A percentile compares a stretch with the other conserved stretches of the same genome.
phyloP scores from a whole-genome alignment of 2,888 invertebrate genomes.

The Drosophila acutilabella region DNA sequence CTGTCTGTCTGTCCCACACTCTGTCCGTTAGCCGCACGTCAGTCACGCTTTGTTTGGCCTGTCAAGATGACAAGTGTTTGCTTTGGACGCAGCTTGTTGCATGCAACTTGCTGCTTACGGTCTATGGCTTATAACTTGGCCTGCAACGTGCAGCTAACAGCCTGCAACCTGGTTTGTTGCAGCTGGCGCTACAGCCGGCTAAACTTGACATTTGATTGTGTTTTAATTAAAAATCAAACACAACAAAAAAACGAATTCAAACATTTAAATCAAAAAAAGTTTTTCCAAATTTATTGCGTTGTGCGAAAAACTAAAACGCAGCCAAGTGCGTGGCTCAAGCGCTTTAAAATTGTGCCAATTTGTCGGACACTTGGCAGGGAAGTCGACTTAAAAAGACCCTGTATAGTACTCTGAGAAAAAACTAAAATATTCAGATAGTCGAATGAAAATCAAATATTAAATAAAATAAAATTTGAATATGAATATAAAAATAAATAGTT shows the following conservation, averaged over 20 bases:
- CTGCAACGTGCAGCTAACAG: background rate
- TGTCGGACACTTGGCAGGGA: conserved; percentile 54
- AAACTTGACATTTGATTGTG: conserved; percentile 82
- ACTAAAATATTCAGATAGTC: too few relatives aligned
- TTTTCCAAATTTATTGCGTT: conserved; percentile 66
- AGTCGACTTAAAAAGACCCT: background rate
- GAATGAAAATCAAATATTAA: too few relatives aligned
- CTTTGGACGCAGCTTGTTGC: conserved; percentile 50
- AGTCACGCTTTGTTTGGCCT: conserved; percentile 81
- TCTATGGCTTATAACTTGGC: conserved; percentile 8
- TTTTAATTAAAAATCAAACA: conserved; percentile 77
- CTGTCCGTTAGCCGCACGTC: conserved; percentile 44
- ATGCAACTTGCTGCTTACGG: conserved; percentile 36
- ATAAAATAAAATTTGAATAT: too few relatives aligned
- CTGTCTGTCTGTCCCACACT: conserved; percentile 11
- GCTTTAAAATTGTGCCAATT: conserved; percentile 48
- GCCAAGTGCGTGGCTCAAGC: conserved; percentile 68
- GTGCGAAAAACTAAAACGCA: conserved; percentile 39
- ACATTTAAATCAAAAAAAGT: conserved; percentile 42
- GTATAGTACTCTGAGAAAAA: background rate
- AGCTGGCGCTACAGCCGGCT: conserved; percentile 72
- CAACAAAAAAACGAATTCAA: too few relatives aligned
- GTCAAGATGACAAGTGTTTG: conserved; percentile 82
- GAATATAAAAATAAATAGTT: too few relatives aligned
- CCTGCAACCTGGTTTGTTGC: conserved; percentile 26